Evolutionary conservation across 2,113 vertebrate species (phyloP).

Genomic region (Oreocharis arfaki): DNA sequence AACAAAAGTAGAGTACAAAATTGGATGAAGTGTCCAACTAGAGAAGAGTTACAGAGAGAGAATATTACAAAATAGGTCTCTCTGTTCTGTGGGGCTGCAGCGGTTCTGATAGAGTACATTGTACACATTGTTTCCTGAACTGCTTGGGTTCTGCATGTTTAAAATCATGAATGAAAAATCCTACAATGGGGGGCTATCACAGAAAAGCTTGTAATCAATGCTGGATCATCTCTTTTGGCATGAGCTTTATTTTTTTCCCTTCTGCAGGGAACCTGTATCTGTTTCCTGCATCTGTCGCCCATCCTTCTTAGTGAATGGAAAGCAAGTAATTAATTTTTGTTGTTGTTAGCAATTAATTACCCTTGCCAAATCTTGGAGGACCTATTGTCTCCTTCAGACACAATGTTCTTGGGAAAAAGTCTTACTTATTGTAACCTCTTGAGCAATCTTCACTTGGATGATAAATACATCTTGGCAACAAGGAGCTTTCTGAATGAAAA

Average conservation of each 20-base stretch:
- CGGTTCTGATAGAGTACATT: background rate
- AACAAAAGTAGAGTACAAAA: background rate
- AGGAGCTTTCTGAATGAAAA: slow-evolving; percentile 46
- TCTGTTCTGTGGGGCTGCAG: background rate
- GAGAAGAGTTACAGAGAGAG: background rate
- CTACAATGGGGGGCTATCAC: background rate
- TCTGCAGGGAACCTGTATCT: slow-evolving; percentile 31
- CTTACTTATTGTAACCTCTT: slow-evolving; percentile 50
- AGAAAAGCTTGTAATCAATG: background rate
- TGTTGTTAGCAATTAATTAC: slow-evolving; percentile 30
- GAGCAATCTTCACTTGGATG: slow-evolving; percentile 31
- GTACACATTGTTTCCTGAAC: background rate
- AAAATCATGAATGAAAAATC: slow-evolving; percentile 44
- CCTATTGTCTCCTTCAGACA: slow-evolving; percentile 49
- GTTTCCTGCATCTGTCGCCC: slow-evolving; percentile 55
- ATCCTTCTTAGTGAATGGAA: slow-evolving; percentile 52
- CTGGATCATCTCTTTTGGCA: slow-evolving; percentile 12
- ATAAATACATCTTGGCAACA: slow-evolving; percentile 51
- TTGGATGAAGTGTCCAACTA: background rate
- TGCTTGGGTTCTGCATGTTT: background rate
- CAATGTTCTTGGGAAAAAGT: slow-evolving; percentile 33
- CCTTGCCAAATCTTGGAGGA: slow-evolving; percentile 35
- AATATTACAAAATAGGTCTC: background rate
- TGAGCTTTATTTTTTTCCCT: background rate
- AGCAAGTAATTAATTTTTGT: slow-evolving; percentile 13